These are phyloP conservation scores for Phragmatobia fuliginosa DNA, from an alignment of 2,888 invertebrate species.

Conservation along the genomic window DNA sequence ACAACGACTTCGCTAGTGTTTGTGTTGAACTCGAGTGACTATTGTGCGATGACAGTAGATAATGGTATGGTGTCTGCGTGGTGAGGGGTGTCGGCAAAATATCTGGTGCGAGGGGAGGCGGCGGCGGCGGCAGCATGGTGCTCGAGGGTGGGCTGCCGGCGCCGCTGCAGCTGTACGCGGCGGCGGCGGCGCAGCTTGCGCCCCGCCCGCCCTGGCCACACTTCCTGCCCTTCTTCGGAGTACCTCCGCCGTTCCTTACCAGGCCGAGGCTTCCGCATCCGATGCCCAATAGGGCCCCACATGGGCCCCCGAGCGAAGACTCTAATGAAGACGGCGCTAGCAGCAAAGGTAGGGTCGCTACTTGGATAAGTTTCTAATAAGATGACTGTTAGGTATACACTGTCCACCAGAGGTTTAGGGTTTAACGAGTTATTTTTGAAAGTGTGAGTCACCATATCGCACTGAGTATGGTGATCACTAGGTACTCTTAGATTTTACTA, in stretches of 20 bases:
- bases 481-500: too few species aligned
- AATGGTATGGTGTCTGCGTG: slow-evolving; percentile 58
- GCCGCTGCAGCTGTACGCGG: slow-evolving; percentile 90
- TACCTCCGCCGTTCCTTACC: slow-evolving; percentile 86
- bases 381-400: neutral
- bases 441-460: too few species aligned
- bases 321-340: slow-evolving; percentile 85
- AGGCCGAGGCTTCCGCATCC: slow-evolving; percentile 78
- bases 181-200: slow-evolving; percentile 88
- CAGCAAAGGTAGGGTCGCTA: slow-evolving; percentile 74
- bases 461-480: too few species aligned
- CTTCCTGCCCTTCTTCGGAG: slow-evolving; percentile 87
- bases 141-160: slow-evolving; percentile 90
- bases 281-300: slow-evolving; percentile 76
- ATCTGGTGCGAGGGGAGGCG: slow-evolving; percentile 66
- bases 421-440: neutral
- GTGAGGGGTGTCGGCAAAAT: slow-evolving; percentile 70
- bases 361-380: slow-evolving; percentile 2
- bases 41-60: slow-evolving; percentile 62
- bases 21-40: slow-evolving; percentile 35
- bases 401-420: neutral
- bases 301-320: slow-evolving; percentile 85
- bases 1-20: slow-evolving; percentile 26
- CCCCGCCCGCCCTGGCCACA: slow-evolving; percentile 88
- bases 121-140: slow-evolving; percentile 85